Conservation (phyloP, 2,113 vertebrate species). For the Oryzias woworae region DNA sequence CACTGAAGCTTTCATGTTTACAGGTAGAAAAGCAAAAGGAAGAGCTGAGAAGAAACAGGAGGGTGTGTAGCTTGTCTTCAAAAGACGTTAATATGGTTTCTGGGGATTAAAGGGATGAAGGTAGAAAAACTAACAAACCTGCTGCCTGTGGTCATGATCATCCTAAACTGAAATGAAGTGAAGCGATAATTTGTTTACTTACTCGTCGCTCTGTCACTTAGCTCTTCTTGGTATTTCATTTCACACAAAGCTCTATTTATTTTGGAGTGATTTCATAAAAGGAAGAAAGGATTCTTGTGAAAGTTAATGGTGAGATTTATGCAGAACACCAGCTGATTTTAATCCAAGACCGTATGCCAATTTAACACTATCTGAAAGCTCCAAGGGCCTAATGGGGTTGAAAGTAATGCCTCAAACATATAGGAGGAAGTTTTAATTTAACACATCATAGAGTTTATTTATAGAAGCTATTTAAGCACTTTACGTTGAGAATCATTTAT, state of each 20-base stretch:
- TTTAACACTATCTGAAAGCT: conserved; percentile 41
- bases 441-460: conserved; percentile 32
- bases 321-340: conserved; percentile 56
- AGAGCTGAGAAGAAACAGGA: conserved; percentile 50
- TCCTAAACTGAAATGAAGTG: conserved; percentile 22
- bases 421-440: conserved; percentile 26
- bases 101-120: conserved; percentile 70
- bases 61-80: conserved; percentile 70
- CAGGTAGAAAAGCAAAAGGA: conserved; percentile 67
- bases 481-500: conserved; percentile 31
- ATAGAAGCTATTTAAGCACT: conserved; percentile 51
- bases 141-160: conserved; percentile 45
- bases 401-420: conserved; percentile 49
- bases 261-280: conserved; percentile 29
- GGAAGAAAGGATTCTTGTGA: conserved; percentile 33
- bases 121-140: conserved; percentile 58
- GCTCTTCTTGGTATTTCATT: conserved; percentile 14
- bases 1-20: conserved; percentile 66
- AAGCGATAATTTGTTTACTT: conserved; percentile 54
- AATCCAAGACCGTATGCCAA: conserved; percentile 39
- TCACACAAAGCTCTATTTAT: conserved; percentile 44
- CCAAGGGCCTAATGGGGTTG: conserved; percentile 37
- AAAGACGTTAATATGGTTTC: conserved; percentile 63
- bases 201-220: conserved; percentile 33
- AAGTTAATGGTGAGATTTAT: conserved; percentile 56